Evolutionary conservation across 2,797 vertebrate genomes (phyloP), one percentile per base, ranked within the genome.

Genomic region (Arremon aurantiirostris): DNA sequence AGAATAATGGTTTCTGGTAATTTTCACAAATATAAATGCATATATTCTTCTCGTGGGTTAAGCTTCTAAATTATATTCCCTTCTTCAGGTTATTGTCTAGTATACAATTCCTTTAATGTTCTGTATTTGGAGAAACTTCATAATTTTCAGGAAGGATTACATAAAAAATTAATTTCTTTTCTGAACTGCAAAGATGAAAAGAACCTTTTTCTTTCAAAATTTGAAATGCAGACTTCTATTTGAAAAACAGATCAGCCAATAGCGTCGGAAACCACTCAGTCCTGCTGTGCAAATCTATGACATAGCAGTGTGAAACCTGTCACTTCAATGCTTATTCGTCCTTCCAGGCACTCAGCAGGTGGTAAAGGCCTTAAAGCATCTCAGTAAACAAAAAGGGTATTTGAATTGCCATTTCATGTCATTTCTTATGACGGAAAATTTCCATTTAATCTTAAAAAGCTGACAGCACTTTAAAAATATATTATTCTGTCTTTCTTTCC

Each of bases 401-500:
- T 91, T 86, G 47, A 90, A 95, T 91, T 93, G 78, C 70, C 57
- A 89, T 93, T 94, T 95, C 82, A 68, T 52, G 64, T 86, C n/a
- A 56, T 69, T 52, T 80, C 42, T 90, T 68, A 78, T 26, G 60
- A 70, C 22, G 46, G 34, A 28, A 93, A 75, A 87, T 87, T 92
- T 95, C 82, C n/a, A 56, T 76, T 89, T 86, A 60, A 78, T 86
- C 55, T 93, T 91, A 65, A 87, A 85, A 92, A 60, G 66, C 27
- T 80, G 35, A 90, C 14, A 94, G 50, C 18, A 63, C 26, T 91
- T 90, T 32, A 89, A 78, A 93, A 89, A 64, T 17, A 34, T 1
- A 12, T 53, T 82, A 66, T 46, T 55, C 75, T 37, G 50, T 52
- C 27, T n/a, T 80, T 50, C 30, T 34, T 35, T n/a, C 13, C 8